A percentile compares a stretch with the other conserved stretches of the same genome.
Conservation (phyloP, 2,797 vertebrate species). For the Hafferia zeledoni region DNA sequence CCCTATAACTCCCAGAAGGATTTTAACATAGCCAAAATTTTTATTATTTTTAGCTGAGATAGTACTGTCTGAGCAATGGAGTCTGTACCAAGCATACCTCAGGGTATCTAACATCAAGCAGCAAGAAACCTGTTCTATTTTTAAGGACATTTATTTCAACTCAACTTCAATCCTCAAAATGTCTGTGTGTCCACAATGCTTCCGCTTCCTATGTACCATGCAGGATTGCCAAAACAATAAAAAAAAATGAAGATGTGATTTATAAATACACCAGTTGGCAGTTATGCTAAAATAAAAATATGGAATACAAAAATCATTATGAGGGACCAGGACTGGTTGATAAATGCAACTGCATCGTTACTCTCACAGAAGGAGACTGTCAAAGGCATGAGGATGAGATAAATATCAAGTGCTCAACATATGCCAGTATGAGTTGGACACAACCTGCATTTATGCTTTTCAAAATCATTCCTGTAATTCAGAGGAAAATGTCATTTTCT, state of each 20-base stretch:
- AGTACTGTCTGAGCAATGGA: background rate
- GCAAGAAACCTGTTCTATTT: background rate
- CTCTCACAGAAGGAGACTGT: background rate
- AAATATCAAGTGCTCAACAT: background rate
- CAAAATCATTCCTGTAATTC: background rate
- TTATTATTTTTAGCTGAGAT: conserved; percentile 31
- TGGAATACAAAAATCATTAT: background rate
- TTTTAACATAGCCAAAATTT: background rate
- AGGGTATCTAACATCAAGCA: background rate
- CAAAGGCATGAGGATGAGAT: background rate
- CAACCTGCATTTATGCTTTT: background rate
- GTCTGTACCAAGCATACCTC: background rate
- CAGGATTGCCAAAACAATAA: background rate
- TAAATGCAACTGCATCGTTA: conserved; percentile 8
- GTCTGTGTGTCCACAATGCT: background rate
- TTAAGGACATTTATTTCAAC: background rate
- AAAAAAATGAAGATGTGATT: background rate
- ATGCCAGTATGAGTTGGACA: background rate
- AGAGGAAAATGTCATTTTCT: background rate
- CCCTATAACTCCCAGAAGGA: background rate
- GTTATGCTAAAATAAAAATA: background rate
- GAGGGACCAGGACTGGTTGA: background rate
- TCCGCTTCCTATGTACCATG: accelerated
- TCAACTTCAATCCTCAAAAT: background rate
- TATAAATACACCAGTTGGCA: background rate